A percentile compares a stretch with the other conserved stretches of the same genome.
Conservation (phyloP, 2,888 invertebrate genomes). For the Clepsis dumicolana region DNA sequence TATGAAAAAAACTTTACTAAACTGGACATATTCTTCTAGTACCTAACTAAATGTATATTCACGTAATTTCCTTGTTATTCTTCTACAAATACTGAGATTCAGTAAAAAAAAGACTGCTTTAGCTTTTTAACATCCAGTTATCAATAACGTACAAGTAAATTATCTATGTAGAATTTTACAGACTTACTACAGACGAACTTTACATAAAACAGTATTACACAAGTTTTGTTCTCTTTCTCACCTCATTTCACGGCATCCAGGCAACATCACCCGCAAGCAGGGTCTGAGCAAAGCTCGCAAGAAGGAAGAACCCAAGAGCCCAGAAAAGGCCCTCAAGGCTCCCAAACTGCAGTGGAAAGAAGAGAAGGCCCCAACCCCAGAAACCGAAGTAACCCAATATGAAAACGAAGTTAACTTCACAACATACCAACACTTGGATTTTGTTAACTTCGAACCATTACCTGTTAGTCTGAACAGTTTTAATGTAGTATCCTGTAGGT, state of each 20-base stretch:
- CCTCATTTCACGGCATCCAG: constrained; percentile 57
- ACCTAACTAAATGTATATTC: background rate
- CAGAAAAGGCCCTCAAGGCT: constrained; percentile 57
- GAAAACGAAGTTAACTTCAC: constrained; percentile 55
- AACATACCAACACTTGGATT: constrained; percentile 74
- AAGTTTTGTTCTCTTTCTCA: constrained; percentile 16
- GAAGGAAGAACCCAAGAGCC: constrained; percentile 61
- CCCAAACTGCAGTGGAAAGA: constrained; percentile 67
- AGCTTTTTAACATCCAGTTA: no score
- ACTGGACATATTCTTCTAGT: background rate
- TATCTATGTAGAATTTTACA: background rate
- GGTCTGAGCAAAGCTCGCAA: constrained; percentile 65
- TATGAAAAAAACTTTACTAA: no score
- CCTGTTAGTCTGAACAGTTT: constrained; percentile 72
- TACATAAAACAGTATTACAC: no score
- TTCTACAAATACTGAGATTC: background rate
- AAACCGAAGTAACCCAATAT: constrained; percentile 53
- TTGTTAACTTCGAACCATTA: constrained; percentile 73
- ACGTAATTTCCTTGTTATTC: background rate
- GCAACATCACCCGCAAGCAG: constrained; percentile 78
- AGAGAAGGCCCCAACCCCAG: constrained; percentile 49
- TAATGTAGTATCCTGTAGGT: constrained; percentile 48
- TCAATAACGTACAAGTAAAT: no score
- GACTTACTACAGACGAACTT: background rate
- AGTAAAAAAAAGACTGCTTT: no score